These are phyloP conservation scores for Trachelus stipa DNA, from an alignment of 2,888 invertebrate genomes.

Conservation along the genomic window DNA sequence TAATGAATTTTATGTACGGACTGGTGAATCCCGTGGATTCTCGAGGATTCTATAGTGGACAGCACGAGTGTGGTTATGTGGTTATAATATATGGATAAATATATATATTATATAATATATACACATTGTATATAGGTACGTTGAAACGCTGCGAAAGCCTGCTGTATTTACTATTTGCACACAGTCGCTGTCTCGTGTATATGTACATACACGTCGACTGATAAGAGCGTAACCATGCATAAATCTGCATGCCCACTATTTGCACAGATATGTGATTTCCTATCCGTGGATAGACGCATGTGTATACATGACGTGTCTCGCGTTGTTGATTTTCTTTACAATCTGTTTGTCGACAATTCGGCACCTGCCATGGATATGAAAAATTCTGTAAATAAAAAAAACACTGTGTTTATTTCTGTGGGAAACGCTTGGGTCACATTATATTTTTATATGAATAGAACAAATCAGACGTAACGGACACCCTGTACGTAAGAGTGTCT, in stretches of 20 bases:
- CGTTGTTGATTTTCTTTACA: slow-evolving; percentile 32
- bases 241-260: not conserved
- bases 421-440: not conserved
- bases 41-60: not conserved
- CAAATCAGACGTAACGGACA: not conserved
- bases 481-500: not conserved
- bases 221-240: not conserved
- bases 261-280: slow-evolving; percentile 16
- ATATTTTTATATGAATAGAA: not conserved
- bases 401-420: not conserved
- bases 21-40: not conserved
- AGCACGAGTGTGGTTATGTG: not conserved
- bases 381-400: not conserved
- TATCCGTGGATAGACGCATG: slow-evolving; percentile 19
- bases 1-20: not conserved
- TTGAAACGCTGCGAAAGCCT: not conserved
- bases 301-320: slow-evolving; percentile 20
- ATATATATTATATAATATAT: too few species aligned
- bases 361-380: slow-evolving; percentile 29
- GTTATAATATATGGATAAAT: not conserved
- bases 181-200: not conserved
- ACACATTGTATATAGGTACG: not conserved
- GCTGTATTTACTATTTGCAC: not conserved
- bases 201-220: not conserved
- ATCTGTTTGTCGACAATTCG: slow-evolving; percentile 31